Percentiles rank a stretch among this genome's conserved stretches.
phyloP scores from a whole-genome alignment of 1,140 invertebrate species.

The Bursaphelenchus mucronatus region DNA sequence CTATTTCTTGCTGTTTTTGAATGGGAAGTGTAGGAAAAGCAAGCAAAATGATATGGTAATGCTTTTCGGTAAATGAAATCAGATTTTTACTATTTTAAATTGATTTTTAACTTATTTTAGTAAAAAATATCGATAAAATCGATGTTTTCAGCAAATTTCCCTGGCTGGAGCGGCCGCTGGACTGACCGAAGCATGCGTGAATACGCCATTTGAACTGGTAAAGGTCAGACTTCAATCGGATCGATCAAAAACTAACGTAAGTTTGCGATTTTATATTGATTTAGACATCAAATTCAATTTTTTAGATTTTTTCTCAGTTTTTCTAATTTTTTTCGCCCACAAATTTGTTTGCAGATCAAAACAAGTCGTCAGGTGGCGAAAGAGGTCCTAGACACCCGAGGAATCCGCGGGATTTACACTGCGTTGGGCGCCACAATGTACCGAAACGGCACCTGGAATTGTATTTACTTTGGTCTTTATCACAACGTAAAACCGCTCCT shows the following conservation, averaged over 20 bases:
- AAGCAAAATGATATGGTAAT: no score
- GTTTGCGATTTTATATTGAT: neutral
- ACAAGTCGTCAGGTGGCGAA: conserved; percentile 75
- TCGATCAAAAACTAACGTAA: conserved; percentile 19
- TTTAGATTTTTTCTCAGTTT: neutral
- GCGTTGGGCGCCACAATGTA: conserved; percentile 80
- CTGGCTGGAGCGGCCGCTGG: conserved; percentile 78
- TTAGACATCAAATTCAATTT: neutral
- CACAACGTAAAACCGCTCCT: conserved; percentile 78
- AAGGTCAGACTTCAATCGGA: conserved; percentile 73
- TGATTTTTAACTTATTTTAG: no score
- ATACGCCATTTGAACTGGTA: conserved; percentile 90
- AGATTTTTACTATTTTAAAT: no score
- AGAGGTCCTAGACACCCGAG: conserved; percentile 71
- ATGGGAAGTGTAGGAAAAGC: no score
- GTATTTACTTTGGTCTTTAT: conserved; percentile 88
- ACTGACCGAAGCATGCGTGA: conserved; percentile 78
- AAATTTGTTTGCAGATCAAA: conserved; percentile 64
- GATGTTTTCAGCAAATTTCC: conserved; percentile 72
- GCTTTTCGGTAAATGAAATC: no score
- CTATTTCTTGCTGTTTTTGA: no score
- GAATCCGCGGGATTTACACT: conserved; percentile 78
- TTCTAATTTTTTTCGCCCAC: neutral
- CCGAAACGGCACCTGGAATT: conserved; percentile 77
- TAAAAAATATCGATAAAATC: neutral